Conservation (phyloP, 2,888 invertebrate genomes). For the Epinotia nisella region DNA sequence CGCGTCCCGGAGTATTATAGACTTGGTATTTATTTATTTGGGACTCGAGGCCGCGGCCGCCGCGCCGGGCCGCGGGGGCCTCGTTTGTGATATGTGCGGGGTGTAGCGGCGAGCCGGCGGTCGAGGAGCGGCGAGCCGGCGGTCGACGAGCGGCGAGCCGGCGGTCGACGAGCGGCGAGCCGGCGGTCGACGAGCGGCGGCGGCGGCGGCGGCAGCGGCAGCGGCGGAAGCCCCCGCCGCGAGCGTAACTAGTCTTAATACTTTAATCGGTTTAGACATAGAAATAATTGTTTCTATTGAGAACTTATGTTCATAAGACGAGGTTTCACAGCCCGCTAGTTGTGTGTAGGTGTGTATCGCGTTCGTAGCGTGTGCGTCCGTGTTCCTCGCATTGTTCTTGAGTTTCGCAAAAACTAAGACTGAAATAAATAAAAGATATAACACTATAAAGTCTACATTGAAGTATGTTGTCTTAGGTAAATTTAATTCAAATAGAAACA, state of each 20-base stretch:
- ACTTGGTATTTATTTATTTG: constrained; percentile 83
- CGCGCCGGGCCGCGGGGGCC: constrained; percentile 52
- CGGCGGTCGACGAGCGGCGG: constrained; percentile 46
- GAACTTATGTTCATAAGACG: constrained; percentile 60
- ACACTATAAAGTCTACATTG: constrained; percentile 81
- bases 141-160: constrained; percentile 43
- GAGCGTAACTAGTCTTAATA: constrained; percentile 66
- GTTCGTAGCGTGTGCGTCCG: constrained; percentile 63
- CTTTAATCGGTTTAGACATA: constrained; percentile 65
- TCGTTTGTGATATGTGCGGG: constrained; percentile 63
- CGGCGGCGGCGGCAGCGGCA: no score
- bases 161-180: no score
- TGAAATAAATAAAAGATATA: constrained; percentile 82
- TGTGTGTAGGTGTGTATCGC: constrained; percentile 60
- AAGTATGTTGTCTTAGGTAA: constrained; percentile 82
- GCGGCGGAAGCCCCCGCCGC: constrained; percentile 45
- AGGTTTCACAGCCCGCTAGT: constrained; percentile 64
- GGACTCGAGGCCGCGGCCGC: constrained; percentile 58
- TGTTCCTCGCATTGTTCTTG: constrained; percentile 77
- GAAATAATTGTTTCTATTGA: constrained; percentile 67
- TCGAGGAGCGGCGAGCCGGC: constrained; percentile 47
- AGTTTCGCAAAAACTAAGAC: constrained; percentile 83
- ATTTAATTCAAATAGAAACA: constrained; percentile 82
- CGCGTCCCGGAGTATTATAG: constrained; percentile 79
- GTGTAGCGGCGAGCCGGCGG: constrained; percentile 50